A percentile compares a stretch with the other conserved stretches of the same genome.
Evolutionary conservation across 2,888 invertebrate species (phyloP).

Genomic region (Drosophila kambysellisi): DNA sequence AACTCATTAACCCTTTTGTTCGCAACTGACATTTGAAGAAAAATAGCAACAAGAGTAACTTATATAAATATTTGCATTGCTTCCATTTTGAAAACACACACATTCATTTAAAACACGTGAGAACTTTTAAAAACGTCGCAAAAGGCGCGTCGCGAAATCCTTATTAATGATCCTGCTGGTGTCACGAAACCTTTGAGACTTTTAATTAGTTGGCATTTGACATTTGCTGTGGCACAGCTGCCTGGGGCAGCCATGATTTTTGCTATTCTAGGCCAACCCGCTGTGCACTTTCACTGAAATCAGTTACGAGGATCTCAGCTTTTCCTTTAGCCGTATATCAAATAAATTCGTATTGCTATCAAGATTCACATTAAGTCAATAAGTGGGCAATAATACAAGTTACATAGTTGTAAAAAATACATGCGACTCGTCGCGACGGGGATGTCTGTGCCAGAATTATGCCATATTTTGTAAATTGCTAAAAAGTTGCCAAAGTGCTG

Average conservation of each 20-base stretch:
- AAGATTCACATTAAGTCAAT: slow-evolving; percentile 74
- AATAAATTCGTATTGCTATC: slow-evolving; percentile 62
- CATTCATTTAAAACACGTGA: slow-evolving; percentile 46
- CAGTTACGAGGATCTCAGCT: slow-evolving; percentile 34
- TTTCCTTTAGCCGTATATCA: slow-evolving; percentile 50
- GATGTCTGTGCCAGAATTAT: slow-evolving; percentile 56
- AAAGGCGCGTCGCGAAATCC: slow-evolving; percentile 58
- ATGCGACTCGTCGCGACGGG: slow-evolving; percentile 24
- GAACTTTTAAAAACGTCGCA: slow-evolving; percentile 50
- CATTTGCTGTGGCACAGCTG: slow-evolving; percentile 45
- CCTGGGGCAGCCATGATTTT: slow-evolving; percentile 10
- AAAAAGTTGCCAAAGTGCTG: slow-evolving; percentile 68
- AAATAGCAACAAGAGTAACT: slow-evolving; percentile 68
- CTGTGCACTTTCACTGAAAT: slow-evolving; percentile 55
- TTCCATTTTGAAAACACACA: slow-evolving; percentile 34
- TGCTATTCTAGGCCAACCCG: slow-evolving; percentile 42
- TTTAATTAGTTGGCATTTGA: slow-evolving; percentile 71
- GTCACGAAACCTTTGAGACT: slow-evolving; percentile 51
- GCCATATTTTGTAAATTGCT: slow-evolving; percentile 77
- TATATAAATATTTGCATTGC: slow-evolving; percentile 79
- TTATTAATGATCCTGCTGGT: slow-evolving; percentile 73
- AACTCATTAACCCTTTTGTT: slow-evolving; percentile 84
- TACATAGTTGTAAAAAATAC: slow-evolving; percentile 27
- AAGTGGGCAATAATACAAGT: slow-evolving; percentile 72
- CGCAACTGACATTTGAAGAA: slow-evolving; percentile 56